Conservation (phyloP, 2,888 invertebrate species). For the Drosophila pseudotalamancana region DNA sequence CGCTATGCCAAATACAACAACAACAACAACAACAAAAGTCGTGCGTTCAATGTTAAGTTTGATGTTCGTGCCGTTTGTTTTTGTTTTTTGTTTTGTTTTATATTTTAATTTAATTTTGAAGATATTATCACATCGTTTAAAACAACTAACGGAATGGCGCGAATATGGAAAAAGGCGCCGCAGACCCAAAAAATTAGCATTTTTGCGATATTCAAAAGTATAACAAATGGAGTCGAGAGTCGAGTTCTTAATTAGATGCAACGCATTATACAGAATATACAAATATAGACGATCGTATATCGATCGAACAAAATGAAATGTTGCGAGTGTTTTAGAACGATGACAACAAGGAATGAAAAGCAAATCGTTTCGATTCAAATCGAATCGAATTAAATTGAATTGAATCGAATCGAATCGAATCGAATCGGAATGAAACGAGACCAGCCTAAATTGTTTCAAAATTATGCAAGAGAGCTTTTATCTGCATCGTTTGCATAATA, state of each 20-base stretch:
- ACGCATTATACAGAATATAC: conserved; percentile 46
- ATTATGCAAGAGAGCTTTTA: conserved; percentile 65
- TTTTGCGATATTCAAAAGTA: conserved; percentile 49
- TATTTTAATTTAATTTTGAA: conserved; percentile 17
- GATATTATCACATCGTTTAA: conserved; percentile 80
- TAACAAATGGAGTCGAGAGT: conserved; percentile 48
- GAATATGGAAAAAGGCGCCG: conserved; percentile 62
- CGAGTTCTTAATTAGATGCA: conserved; percentile 65
- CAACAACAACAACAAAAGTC: conserved; percentile 1
- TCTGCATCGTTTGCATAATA: conserved; percentile 66
- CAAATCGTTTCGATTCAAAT: not conserved
- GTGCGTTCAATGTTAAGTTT: conserved; percentile 29
- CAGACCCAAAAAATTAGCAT: conserved; percentile 49
- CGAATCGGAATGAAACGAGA: conserved; percentile 26
- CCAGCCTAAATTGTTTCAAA: conserved; percentile 61
- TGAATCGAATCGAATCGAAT: conserved; percentile 5
- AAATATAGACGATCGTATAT: conserved; percentile 25
- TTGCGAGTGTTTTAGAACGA: conserved; percentile 48
- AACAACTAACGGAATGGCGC: conserved; percentile 73
- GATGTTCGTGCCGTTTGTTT: conserved; percentile 53
- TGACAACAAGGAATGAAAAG: conserved; percentile 37
- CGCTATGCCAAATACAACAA: conserved; percentile 48
- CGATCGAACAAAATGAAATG: conserved; percentile 28
- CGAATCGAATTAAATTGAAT: conserved; percentile 28
- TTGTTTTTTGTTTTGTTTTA: conserved; percentile 1